A percentile compares a stretch with the other conserved stretches of the same genome.
phyloP scores from a whole-genome alignment of 2,797 vertebrate species.

The Melanotaenia boesemani region DNA sequence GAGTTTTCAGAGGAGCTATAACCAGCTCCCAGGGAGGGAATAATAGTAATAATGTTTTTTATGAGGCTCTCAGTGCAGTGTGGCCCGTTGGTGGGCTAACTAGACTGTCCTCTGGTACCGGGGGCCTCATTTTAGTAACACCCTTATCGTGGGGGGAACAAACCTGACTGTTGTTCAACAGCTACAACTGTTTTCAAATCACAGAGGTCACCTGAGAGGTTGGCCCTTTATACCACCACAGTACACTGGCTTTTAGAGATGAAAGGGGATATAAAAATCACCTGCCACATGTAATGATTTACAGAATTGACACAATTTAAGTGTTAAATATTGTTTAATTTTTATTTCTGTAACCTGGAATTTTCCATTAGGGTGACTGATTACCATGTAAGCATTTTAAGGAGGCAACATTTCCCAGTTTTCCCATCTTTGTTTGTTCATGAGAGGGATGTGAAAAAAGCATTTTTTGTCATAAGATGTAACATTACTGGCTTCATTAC shows the following conservation, averaged over 20 bases:
- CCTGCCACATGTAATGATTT: not conserved
- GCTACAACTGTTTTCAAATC: slow-evolving; percentile 24
- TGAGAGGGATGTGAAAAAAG: too few relatives aligned
- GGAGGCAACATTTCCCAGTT: too few relatives aligned
- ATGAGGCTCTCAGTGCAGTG: slow-evolving; percentile 45
- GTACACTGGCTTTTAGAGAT: not conserved
- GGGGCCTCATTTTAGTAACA: slow-evolving; percentile 47
- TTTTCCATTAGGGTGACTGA: too few relatives aligned
- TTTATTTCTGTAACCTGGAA: too few relatives aligned
- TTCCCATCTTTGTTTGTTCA: too few relatives aligned
- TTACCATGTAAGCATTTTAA: too few relatives aligned
- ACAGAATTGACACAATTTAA: too few relatives aligned
- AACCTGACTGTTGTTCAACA: slow-evolving; percentile 38
- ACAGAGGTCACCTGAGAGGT: slow-evolving; percentile 13
- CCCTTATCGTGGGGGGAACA: slow-evolving; percentile 23
- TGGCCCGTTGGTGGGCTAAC: slow-evolving; percentile 59
- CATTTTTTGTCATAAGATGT: too few relatives aligned
- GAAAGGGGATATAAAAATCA: not conserved
- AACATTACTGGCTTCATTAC: too few relatives aligned
- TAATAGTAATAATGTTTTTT: slow-evolving; percentile 68
- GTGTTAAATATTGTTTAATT: not conserved
- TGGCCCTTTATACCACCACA: not conserved
- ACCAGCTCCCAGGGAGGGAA: slow-evolving; percentile 63
- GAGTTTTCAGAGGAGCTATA: slow-evolving; percentile 66
- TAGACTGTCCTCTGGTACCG: slow-evolving; percentile 48